Evolutionary conservation across 2,797 vertebrate species (phyloP), one percentile per base, ranked within the genome.

Genomic region (Anisognathus igniventris): DNA sequence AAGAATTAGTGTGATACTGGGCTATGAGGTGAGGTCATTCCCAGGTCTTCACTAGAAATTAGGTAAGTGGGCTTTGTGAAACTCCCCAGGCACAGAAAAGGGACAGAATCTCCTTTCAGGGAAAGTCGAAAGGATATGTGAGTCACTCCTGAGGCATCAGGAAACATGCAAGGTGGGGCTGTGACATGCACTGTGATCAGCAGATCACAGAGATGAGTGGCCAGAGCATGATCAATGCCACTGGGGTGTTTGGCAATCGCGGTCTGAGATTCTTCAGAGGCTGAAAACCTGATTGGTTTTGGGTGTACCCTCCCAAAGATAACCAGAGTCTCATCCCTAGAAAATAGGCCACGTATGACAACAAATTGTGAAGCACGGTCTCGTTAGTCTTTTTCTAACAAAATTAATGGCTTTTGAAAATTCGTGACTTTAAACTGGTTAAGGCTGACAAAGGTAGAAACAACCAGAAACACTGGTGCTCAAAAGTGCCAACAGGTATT

Each of bases 141-240:
- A 96, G 65, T 96, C 95, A 96, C 70, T 58, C 14, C 42, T 24
- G 72, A 86, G 27, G 91, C 86, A 96, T 93, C 91, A 86, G 96
- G 96, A 96, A 96, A 65, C 1, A 35, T 71, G 24, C 13, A 31
- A 92, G 93, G 96, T 90, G 94, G 83, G 95, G 95, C 94, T 84
- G 77, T 95, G 94, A 92, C 90, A 90, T 31, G 51, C 53, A 84
- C 42, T 28, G 19, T 92, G 96, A 85, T 95, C 95, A 92, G 92
- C 90, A 96, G 92, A 96, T 96, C 78, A 27, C 80, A 28, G 51
- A 71, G 90, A 92, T 95, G 93, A 90, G 70, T 53, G 54, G 82
- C 44, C 89, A 70, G 76, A 92, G 51, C 27, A 0, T 70, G 83
- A 90, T 95, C 73, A 40, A 75, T 73, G 61, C 74, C 76, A 57